A percentile compares a stretch with the other conserved stretches of the same genome.
These are phyloP conservation scores for Chaenodraco wilsoni DNA, from an alignment of 2,797 vertebrate genomes.

Conservation along the genomic window DNA sequence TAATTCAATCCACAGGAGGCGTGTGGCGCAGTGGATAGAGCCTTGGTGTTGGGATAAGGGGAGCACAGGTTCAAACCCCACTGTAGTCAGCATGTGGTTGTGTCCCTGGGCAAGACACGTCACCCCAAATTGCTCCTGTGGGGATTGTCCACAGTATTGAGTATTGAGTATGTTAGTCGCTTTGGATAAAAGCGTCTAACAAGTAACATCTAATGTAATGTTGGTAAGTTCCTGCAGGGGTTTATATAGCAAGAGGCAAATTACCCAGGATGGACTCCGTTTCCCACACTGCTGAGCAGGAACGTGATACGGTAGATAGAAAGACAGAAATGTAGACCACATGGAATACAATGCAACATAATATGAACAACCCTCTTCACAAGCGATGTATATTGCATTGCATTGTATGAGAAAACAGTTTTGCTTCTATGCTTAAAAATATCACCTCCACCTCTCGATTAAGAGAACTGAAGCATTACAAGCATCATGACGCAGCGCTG, in stretches of 20 bases:
- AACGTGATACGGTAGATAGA: slow-evolving; percentile 8
- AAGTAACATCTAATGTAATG: too few species aligned
- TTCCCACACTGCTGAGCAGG: slow-evolving; percentile 66
- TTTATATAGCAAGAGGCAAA: slow-evolving; percentile 41
- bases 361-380: neutral
- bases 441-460: neutral
- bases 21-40: too few species aligned
- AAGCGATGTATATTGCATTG: neutral
- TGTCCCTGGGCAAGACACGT: too few species aligned
- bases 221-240: slow-evolving; percentile 57
- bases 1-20: slow-evolving; percentile 50
- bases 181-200: too few species aligned
- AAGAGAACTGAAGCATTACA: slow-evolving; percentile 25
- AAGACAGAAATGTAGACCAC: neutral
- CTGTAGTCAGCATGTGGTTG: too few species aligned
- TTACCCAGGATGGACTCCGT: slow-evolving; percentile 56
- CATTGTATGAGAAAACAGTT: neutral
- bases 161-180: too few species aligned
- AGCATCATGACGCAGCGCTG: slow-evolving; percentile 23
- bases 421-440: neutral
- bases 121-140: too few species aligned
- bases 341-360: slow-evolving; percentile 6
- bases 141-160: too few species aligned
- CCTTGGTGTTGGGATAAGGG: too few species aligned
- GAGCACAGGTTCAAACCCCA: too few species aligned